Base-by-base conservation (phyloP, 2,113 vertebrate species). In the Pseudorasbora parva region DNA sequence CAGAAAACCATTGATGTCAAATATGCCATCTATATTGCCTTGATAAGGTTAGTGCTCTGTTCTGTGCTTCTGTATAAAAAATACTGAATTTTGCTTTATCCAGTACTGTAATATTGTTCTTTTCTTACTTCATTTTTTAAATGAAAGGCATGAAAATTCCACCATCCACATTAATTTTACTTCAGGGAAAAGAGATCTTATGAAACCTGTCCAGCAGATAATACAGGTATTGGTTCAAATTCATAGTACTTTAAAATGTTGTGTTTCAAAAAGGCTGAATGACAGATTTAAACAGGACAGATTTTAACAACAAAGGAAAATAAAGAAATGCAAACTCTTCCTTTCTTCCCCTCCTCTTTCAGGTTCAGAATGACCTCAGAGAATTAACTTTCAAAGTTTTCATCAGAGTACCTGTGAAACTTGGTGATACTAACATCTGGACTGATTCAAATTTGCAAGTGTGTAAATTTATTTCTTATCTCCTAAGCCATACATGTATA, bases 151-250 rank as follows among this genome's bases (percentile, higher is more conserved):
- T 25, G 93, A 94, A 73, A 86, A 90, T 54, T 92, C 93, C 72
- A 93, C 91, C 30, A 94, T 89, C 77, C 95, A 95, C 88, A 87
- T 85, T 79, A 95, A 94, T 83, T 96, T 96, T 87, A 92, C 94
- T 14, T 84, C 83, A 45, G 92, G 90, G 2, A 85, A 91, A n/a
- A 91, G 85, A 66, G 25, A 92, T 69, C 78, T 89, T 68, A 83
- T 85, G 80, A 93, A 87, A 91, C 88, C 88, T 27, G 78, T 93
- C 0, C 25, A 89, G 8, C 95, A 96, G 71, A 82, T 71, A 6
- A 89, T 95, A 19, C 68, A 74, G 86, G 95, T 96, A 90, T 75
- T 9, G 8, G 4, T 56, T 33, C 33, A 17, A 66, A 25, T 62
- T 62, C 11, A 7, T 14, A 47, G 45, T 47, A 12, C 45, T 4